Evolutionary conservation across 2,888 invertebrate species (phyloP).

Genomic region (Limnephilus rhombicus): DNA sequence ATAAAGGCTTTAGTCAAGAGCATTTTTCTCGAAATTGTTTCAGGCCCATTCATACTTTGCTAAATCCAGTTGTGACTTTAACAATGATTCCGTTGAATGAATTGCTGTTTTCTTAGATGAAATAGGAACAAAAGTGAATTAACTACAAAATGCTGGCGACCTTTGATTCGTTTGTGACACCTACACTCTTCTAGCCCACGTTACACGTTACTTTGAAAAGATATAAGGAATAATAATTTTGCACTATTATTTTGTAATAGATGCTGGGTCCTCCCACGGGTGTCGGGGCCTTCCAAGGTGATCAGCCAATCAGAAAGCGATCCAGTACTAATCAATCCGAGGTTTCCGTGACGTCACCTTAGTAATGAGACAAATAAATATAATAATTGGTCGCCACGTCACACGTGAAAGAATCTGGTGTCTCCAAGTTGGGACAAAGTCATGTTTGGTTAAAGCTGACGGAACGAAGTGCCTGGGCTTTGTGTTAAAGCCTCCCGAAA

Average conservation of each 20-base stretch:
- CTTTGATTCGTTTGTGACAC: slow-evolving; percentile 64
- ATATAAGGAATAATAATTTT: slow-evolving; percentile 61
- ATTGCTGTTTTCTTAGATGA: slow-evolving; percentile 11
- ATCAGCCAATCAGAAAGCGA: slow-evolving; percentile 59
- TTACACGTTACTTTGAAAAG: slow-evolving; percentile 53
- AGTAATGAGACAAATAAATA: slow-evolving; percentile 49
- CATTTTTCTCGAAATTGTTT: not conserved
- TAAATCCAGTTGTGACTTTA: not conserved
- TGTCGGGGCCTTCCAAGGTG: slow-evolving; percentile 56
- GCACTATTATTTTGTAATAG: slow-evolving; percentile 62
- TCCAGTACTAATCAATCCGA: slow-evolving; percentile 30
- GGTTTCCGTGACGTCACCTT: slow-evolving; percentile 19
- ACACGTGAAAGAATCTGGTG: slow-evolving; percentile 35
- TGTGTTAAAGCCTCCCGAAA: not conserved
- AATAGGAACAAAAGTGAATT: slow-evolving; percentile 50
- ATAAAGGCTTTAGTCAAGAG: not conserved
- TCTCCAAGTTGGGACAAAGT: slow-evolving; percentile 40
- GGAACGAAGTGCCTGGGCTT: not conserved
- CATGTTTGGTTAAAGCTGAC: not conserved
- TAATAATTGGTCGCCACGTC: slow-evolving; percentile 21
- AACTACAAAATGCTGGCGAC: slow-evolving; percentile 62
- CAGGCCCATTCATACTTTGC: not conserved
- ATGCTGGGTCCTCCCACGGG: slow-evolving; percentile 60
- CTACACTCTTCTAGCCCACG: slow-evolving; percentile 60
- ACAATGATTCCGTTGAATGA: slow-evolving; percentile 14